Percentiles rank a stretch among this genome's conserved stretches.
phyloP scores from a whole-genome alignment of 2,797 vertebrate species.

The Gambelia wislizenii region DNA sequence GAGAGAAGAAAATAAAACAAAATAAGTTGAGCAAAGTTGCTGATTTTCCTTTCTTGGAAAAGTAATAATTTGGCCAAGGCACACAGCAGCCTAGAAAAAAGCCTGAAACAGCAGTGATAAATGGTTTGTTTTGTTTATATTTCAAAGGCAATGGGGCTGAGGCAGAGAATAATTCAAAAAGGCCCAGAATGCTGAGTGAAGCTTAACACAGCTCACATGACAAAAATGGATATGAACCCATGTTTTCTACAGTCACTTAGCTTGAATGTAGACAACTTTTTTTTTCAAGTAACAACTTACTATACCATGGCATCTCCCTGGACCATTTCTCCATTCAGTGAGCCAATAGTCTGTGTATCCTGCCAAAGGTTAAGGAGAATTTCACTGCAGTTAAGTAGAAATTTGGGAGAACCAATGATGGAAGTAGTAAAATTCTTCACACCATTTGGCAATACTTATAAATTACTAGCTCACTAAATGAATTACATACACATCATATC shows the following conservation, averaged over 20 bases:
- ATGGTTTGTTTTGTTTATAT: neutral
- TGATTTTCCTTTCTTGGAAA: neutral
- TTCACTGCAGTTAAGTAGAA: neutral
- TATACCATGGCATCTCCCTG: neutral
- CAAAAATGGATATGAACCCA: neutral
- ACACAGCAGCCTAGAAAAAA: neutral
- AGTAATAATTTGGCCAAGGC: neutral
- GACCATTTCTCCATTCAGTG: neutral
- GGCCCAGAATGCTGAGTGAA: neutral
- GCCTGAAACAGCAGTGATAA: rapidly evolving
- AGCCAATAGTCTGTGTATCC: neutral
- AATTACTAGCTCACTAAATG: neutral
- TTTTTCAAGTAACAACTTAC: neutral
- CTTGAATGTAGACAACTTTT: neutral
- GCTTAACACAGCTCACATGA: neutral
- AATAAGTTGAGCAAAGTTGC: neutral
- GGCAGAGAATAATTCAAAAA: neutral
- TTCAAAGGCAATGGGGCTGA: neutral
- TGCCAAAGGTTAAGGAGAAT: neutral
- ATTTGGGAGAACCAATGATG: neutral
- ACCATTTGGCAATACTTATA: neutral
- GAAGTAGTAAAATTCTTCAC: neutral
- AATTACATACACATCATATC: neutral
- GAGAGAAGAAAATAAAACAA: slow-evolving; percentile 31
- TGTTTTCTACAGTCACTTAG: neutral